phyloP scores from a whole-genome alignment of 1,140 invertebrate genomes.

The Macrosteles quadrilineatus region DNA sequence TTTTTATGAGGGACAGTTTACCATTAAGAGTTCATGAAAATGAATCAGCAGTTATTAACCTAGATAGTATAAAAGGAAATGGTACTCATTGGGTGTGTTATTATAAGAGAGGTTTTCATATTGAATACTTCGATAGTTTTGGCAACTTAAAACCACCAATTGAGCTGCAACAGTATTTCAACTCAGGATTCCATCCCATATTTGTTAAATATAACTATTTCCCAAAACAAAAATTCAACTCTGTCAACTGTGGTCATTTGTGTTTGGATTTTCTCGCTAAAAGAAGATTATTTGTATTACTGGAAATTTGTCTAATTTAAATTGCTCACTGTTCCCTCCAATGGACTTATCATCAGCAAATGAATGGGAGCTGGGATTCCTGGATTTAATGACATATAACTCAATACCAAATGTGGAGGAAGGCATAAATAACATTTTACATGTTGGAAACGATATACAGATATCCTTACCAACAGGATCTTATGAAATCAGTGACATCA shows the following conservation, averaged over 20 bases:
- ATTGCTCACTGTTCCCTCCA: slow-evolving; percentile 5
- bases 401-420: slow-evolving; percentile 27
- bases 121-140: slow-evolving; percentile 31
- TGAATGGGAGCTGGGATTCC: slow-evolving; percentile 19
- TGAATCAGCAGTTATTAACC: slow-evolving; percentile 46
- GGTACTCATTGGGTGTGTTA: slow-evolving; percentile 48
- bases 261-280: slow-evolving; percentile 4
- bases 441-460: not conserved
- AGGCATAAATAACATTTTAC: slow-evolving; percentile 3
- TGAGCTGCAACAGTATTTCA: slow-evolving; percentile 22
- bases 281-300: not conserved
- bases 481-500: slow-evolving; percentile 15
- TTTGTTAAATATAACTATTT: slow-evolving; percentile 24
- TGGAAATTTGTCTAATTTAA: not conserved
- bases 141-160: slow-evolving; percentile 16
- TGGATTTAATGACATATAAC: slow-evolving; percentile 20
- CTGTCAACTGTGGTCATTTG: slow-evolving; percentile 28
- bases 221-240: slow-evolving; percentile 3
- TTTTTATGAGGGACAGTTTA: slow-evolving; percentile 36
- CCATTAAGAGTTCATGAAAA: slow-evolving; percentile 36
- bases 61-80: slow-evolving; percentile 39
- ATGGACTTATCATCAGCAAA: not conserved
- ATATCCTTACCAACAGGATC: slow-evolving; percentile 26
- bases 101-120: slow-evolving; percentile 37
- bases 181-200: not conserved